Evolutionary conservation across 2,888 invertebrate species (phyloP).

Genomic region (Drosophila eohydei): DNA sequence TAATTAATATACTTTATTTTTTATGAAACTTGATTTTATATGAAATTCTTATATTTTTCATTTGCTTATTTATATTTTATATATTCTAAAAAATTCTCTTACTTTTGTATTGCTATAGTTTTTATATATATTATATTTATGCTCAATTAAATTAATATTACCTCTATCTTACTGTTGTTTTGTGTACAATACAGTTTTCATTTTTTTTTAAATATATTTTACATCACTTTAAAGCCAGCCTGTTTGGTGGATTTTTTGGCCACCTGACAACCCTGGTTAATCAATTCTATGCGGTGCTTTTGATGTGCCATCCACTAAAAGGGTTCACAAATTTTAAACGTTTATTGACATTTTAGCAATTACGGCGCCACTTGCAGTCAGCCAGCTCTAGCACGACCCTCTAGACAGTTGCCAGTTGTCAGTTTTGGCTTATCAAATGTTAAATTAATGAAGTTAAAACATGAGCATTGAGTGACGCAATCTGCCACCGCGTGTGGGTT

Average conservation of each 20-base stretch:
- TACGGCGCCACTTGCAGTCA: slow-evolving; percentile 42
- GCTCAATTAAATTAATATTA: background rate
- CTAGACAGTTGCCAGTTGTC: slow-evolving; percentile 22
- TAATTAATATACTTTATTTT: background rate
- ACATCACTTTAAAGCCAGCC: background rate
- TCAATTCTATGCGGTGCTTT: slow-evolving; percentile 60
- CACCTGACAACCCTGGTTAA: slow-evolving; percentile 60
- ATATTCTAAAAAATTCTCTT: background rate
- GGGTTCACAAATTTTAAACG: slow-evolving; percentile 48
- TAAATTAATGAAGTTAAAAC: slow-evolving; percentile 76
- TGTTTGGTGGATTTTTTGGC: background rate
- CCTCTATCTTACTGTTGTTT: background rate
- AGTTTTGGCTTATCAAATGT: slow-evolving; percentile 70
- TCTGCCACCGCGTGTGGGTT: slow-evolving; percentile 41
- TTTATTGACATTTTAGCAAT: slow-evolving; percentile 66
- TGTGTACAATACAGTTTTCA: background rate
- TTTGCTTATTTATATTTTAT: background rate
- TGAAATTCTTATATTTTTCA: background rate
- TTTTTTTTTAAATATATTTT: background rate
- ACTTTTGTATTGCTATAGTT: background rate
- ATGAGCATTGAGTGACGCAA: slow-evolving; percentile 48
- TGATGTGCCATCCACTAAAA: slow-evolving; percentile 33
- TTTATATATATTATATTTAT: background rate
- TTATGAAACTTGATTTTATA: background rate
- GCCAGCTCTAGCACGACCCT: background rate